Evolutionary conservation across 53 echinoderm and acorn worm genomes (phyloP), one percentile per base, ranked within the genome.

Genomic region (Astropecten irregularis): DNA sequence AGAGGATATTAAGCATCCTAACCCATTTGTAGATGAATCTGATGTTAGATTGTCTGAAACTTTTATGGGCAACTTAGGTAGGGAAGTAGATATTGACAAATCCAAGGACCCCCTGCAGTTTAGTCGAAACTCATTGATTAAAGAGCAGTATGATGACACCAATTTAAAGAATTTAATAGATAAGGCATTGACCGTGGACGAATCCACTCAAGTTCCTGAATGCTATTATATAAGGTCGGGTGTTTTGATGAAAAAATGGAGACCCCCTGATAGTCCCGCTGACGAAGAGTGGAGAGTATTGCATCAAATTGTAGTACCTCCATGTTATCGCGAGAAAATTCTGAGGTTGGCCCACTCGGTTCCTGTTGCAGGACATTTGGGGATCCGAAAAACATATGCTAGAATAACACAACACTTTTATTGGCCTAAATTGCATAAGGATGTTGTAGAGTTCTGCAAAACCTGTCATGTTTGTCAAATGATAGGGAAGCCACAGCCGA

Each of bases 191-290:
- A 31, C 63, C 18, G 63, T 59, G 40, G 36, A 32, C 2, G 85
- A 62, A 31, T 44, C 73, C 16, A 40, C 20, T 23, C 59, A 36
- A 3, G 49, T 73, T 25, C 73, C 85, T 11, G 63, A 58, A 39
- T 69, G 66, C 36, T 86, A 21, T 40, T 86, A 64, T 33, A 19
- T 76, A 2, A 66, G 55, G 33, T 30, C 47, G 38, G 76, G 66
- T 19, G 42, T 87, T 29, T 71, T 87, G n/a, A 87, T 79, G 87
- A 85, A 81, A 46, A 87, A 87, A 47, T 69, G 87, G 81, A 79
- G 87, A 81, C 82, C 82, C 3, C 71, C 71, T 15, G 16, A 47
- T n/a, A 40, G 68, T 27, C 79, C 87, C 26, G 87, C 87, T 19
- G 26, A 70, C 71, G 90, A 90, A 34, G 72, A 71, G 18, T 82